Conservation (phyloP, 2,888 invertebrate species). For the Drosophila demipolita region DNA sequence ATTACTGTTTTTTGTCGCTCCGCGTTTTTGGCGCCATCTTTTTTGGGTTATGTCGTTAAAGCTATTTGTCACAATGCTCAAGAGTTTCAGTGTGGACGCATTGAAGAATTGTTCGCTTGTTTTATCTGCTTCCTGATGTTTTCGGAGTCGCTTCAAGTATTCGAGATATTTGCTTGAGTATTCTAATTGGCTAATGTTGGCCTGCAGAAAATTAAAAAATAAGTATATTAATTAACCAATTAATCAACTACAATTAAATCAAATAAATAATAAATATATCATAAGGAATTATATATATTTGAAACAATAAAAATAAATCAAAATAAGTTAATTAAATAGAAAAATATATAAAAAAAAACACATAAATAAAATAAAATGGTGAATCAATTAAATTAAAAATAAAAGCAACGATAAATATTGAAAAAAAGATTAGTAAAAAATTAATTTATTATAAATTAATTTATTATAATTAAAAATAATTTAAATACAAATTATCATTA, state of each 20-base stretch:
- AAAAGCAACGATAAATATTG: background rate
- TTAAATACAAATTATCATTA: background rate
- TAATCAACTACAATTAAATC: background rate
- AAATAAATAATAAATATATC: background rate
- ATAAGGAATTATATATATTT: background rate
- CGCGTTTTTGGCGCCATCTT: conserved; percentile 39
- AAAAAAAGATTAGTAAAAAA: background rate
- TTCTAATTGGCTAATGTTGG: conserved; percentile 88
- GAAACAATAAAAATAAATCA: background rate
- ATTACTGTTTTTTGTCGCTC: background rate
- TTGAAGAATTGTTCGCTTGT: conserved; percentile 1
- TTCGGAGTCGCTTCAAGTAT: conserved; percentile 86
- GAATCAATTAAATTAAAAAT: background rate
- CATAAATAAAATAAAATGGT: background rate
- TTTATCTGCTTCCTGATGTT: conserved; percentile 5
- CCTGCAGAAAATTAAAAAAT: conserved; percentile 85
- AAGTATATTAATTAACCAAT: background rate
- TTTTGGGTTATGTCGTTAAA: conserved; percentile 49
- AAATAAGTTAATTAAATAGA: background rate
- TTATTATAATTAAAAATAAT: background rate
- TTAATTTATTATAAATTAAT: too few relatives aligned
- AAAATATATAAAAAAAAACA: background rate
- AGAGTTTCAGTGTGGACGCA: conserved; percentile 56
- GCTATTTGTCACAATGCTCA: conserved; percentile 72
- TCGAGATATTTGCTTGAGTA: conserved; percentile 87